Conservation (phyloP, 2,888 invertebrate genomes). For the Stegana nigrithorax region DNA sequence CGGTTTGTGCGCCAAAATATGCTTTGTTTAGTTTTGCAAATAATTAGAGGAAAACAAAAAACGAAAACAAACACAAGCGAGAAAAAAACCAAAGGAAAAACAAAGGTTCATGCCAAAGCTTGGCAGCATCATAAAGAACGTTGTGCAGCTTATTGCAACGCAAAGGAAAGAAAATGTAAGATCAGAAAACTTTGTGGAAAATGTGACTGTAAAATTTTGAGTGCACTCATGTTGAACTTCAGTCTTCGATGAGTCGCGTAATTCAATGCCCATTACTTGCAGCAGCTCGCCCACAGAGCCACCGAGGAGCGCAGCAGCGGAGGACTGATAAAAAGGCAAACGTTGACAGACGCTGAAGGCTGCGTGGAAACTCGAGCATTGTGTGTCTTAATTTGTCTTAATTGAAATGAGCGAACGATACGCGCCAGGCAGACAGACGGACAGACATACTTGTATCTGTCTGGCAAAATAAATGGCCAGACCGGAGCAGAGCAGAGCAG, state of each 20-base stretch:
- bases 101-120: no score
- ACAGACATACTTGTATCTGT: background rate
- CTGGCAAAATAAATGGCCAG: background rate
- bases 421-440: background rate
- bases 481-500: background rate
- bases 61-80: background rate
- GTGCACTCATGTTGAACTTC: background rate
- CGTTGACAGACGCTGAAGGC: constrained; percentile 24
- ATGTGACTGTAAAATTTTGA: constrained; percentile 7
- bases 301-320: constrained; percentile 21
- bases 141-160: no score
- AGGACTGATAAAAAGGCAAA: background rate
- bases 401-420: constrained; percentile 39
- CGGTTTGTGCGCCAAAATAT: constrained; percentile 19
- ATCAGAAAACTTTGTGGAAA: no score
- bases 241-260: no score
- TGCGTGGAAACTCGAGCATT: constrained; percentile 49
- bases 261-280: background rate
- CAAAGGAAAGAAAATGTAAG: no score
- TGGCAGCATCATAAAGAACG: no score
- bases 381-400: constrained; percentile 54
- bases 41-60: constrained; percentile 7
- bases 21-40: constrained; percentile 29
- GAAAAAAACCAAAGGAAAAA: background rate
- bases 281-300: background rate